phyloP scores from a whole-genome alignment of 2,797 vertebrate species.

The Tamandua tetradactyla region DNA sequence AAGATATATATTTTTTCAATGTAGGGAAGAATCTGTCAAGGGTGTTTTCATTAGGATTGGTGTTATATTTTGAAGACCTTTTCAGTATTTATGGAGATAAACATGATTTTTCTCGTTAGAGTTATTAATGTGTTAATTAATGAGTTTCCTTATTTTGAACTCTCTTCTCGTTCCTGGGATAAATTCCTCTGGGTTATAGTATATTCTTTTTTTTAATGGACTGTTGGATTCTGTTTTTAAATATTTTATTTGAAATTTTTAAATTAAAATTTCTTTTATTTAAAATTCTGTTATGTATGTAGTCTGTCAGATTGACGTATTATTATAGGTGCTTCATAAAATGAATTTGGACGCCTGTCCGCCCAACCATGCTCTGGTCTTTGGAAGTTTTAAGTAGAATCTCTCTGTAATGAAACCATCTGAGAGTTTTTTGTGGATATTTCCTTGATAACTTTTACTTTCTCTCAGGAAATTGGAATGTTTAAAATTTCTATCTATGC shows the following conservation, averaged over 20 bases:
- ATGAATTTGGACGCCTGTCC: background rate
- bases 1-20: background rate
- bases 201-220: constrained; percentile 15
- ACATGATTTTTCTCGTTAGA: constrained; percentile 23
- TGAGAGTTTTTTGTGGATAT: background rate
- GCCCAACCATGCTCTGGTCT: background rate
- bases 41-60: background rate
- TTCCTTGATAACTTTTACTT: background rate
- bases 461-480: background rate
- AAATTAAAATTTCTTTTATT: background rate
- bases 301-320: background rate
- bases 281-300: background rate
- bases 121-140: background rate
- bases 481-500: background rate
- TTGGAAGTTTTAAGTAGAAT: background rate
- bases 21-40: background rate
- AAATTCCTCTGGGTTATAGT: background rate
- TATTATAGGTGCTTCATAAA: background rate
- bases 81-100: background rate
- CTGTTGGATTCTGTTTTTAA: background rate
- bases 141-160: background rate
- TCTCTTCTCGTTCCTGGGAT: background rate
- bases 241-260: background rate
- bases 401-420: background rate
- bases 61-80: constrained; percentile 20